Conservation (phyloP, 1,140 invertebrate genomes). For the Wasmannia auropunctata region DNA sequence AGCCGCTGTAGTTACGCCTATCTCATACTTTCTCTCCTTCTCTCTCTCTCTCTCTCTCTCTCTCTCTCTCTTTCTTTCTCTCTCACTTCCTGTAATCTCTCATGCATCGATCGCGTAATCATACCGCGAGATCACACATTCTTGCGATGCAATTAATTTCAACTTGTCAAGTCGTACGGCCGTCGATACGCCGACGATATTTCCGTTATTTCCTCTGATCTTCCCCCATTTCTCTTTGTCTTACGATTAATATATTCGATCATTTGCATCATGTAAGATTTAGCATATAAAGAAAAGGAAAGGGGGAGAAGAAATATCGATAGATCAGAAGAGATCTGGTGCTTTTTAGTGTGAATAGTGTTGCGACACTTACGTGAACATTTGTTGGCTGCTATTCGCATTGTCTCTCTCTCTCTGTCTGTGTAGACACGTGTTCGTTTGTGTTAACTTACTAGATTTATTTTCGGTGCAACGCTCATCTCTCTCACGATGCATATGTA, state of each 20-base stretch:
- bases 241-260: not conserved
- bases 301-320: not conserved
- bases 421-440: not conserved
- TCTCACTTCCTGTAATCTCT: too few species aligned
- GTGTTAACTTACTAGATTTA: conserved; percentile 55
- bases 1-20: conserved; percentile 32
- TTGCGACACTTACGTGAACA: conserved; percentile 25
- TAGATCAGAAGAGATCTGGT: conserved; percentile 30
- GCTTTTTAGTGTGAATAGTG: conserved; percentile 5
- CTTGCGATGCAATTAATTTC: conserved; percentile 30
- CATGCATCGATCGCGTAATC: conserved; percentile 7
- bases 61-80: not conserved
- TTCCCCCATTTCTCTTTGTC: not conserved
- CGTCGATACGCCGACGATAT: conserved; percentile 55
- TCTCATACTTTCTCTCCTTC: not conserved
- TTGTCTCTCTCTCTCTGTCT: conserved; percentile 29
- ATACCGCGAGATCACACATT: not conserved
- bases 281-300: conserved; percentile 5
- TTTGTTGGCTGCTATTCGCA: conserved; percentile 38
- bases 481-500: conserved; percentile 13
- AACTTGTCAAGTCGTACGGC: conserved; percentile 60
- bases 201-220: conserved; percentile 20
- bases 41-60: not conserved
- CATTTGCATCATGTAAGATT: not conserved
- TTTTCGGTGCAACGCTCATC: conserved; percentile 63